These are phyloP conservation scores for Cotesia vestalis DNA, from an alignment of 1,140 invertebrate genomes.

Conservation along the genomic window DNA sequence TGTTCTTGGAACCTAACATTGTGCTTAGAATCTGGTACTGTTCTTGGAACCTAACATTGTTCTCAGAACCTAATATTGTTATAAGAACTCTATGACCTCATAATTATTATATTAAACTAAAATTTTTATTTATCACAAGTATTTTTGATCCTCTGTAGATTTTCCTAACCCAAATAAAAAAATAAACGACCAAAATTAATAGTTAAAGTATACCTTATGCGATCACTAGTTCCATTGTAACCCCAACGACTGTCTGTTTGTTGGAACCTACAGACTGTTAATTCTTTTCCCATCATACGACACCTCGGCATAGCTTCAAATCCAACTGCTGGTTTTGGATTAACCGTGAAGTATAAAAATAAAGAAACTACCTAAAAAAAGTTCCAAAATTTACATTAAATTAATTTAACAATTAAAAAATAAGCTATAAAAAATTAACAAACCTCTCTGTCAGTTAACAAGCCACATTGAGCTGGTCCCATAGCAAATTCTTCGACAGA, in stretches of 20 bases:
- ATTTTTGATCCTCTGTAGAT: background rate
- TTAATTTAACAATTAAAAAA: constrained; percentile 10
- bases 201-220: constrained; percentile 71
- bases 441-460: constrained; percentile 79
- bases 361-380: constrained; percentile 72
- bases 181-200: no score
- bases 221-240: constrained; percentile 86
- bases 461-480: constrained; percentile 78
- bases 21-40: no score
- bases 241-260: constrained; percentile 87
- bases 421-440: constrained; percentile 15
- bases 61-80: no score
- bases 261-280: constrained; percentile 82
- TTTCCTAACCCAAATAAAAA: background rate
- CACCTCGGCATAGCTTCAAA: constrained; percentile 81
- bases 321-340: constrained; percentile 76
- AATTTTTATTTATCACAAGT: no score
- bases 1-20: no score
- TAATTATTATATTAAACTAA: no score
- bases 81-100: no score
- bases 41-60: no score
- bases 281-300: constrained; percentile 85
- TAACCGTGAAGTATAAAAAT: constrained; percentile 85
- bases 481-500: constrained; percentile 87
- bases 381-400: background rate